phyloP scores from a whole-genome alignment of 1,140 invertebrate species.

The Uloborus diversus region DNA sequence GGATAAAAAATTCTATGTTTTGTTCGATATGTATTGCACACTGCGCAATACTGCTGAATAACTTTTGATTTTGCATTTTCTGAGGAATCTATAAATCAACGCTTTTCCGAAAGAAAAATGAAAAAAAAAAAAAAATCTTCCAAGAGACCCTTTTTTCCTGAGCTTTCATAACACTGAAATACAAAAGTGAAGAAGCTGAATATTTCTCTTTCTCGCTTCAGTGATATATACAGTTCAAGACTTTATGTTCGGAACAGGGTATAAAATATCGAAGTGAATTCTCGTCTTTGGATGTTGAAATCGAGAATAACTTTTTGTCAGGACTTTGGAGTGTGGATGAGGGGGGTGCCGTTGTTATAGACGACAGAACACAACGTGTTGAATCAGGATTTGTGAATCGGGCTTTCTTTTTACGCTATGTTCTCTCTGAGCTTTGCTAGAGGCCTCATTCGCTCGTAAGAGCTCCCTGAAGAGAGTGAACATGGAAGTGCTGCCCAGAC shows the following conservation, averaged over 20 bases:
- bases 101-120: background rate
- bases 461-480: conserved; percentile 30
- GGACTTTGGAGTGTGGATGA: conserved; percentile 10
- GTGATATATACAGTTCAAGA: conserved; percentile 21
- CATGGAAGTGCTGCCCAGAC: conserved; percentile 16
- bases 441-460: background rate
- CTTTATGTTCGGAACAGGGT: conserved; percentile 46
- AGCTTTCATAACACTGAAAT: conserved; percentile 30
- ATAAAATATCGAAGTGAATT: conserved; percentile 16
- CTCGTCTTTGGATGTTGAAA: conserved; percentile 11
- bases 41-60: too few species aligned
- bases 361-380: conserved; percentile 33
- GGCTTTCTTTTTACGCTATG: conserved; percentile 4
- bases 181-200: conserved; percentile 27
- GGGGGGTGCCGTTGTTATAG: conserved; percentile 28
- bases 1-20: too few species aligned
- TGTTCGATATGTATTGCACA: too few species aligned
- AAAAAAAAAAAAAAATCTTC: background rate
- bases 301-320: conserved; percentile 40
- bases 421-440: background rate
- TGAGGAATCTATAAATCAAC: background rate
- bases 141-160: background rate
- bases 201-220: conserved; percentile 1
- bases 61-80: too few species aligned
- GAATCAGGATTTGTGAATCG: conserved; percentile 43